Conservation (phyloP, 2,113 vertebrate genomes). For the Platichthys stellatus region DNA sequence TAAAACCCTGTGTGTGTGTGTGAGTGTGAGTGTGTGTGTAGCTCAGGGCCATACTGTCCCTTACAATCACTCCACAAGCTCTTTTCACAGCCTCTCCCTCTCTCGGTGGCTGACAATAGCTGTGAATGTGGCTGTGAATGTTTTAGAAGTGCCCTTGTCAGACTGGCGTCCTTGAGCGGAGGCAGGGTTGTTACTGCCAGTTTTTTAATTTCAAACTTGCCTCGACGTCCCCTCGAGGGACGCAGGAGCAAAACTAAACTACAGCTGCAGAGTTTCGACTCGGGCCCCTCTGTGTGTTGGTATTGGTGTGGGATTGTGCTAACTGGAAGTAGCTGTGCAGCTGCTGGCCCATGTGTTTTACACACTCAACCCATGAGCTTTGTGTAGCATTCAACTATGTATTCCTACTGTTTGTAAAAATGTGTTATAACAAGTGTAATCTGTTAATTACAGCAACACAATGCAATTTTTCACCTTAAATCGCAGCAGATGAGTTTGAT, state of each 20-base stretch:
- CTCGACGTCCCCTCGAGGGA: constrained; percentile 72
- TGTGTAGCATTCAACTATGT: not conserved
- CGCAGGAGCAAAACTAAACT: constrained; percentile 63
- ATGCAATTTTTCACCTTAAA: too few species aligned
- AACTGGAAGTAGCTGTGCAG: constrained; percentile 27
- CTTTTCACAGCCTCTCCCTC: constrained; percentile 70
- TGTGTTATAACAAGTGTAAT: not conserved
- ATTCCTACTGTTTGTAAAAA: not conserved
- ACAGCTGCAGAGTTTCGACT: constrained; percentile 66
- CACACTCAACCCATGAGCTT: constrained; percentile 16
- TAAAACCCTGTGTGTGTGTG: constrained; percentile 68
- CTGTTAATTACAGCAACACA: too few species aligned
- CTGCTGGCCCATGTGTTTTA: constrained; percentile 43
- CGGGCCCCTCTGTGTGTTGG: constrained; percentile 31
- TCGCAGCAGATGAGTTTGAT: too few species aligned
- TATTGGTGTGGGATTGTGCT: constrained; percentile 14
- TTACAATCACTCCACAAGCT: constrained; percentile 76
- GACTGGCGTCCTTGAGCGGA: constrained; percentile 74
- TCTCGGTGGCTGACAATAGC: constrained; percentile 74
- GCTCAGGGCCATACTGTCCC: constrained; percentile 78
- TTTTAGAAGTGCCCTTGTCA: constrained; percentile 76
- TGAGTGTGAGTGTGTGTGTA: constrained; percentile 49
- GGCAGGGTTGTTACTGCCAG: constrained; percentile 69
- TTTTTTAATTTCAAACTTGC: constrained; percentile 75
- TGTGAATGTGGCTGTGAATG: constrained; percentile 74